phyloP scores from a whole-genome alignment of 2,888 invertebrate species.

The Luffia ferchaultella region DNA sequence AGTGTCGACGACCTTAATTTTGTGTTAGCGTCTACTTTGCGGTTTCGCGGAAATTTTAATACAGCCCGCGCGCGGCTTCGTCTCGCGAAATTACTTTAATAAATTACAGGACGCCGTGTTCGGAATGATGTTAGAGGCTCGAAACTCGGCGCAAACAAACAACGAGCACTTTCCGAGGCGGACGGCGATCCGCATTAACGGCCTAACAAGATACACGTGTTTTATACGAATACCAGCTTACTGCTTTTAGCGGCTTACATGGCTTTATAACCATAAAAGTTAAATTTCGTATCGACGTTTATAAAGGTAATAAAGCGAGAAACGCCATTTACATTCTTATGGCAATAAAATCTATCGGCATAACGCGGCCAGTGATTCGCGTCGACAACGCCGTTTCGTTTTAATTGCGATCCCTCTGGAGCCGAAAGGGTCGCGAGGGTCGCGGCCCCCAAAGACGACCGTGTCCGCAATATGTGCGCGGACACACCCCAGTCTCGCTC shows the following conservation, averaged over 20 bases:
- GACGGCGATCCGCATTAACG: too few species aligned
- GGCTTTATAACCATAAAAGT: background rate
- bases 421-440: slow-evolving; percentile 24
- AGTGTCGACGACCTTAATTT: slow-evolving; percentile 64
- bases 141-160: background rate
- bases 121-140: background rate
- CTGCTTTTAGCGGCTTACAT: background rate
- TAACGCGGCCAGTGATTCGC: slow-evolving; percentile 19
- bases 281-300: background rate
- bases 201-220: too few species aligned
- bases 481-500: slow-evolving; percentile 37
- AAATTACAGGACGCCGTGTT: slow-evolving; percentile 32
- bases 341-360: slow-evolving; percentile 22
- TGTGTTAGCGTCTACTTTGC: slow-evolving; percentile 63
- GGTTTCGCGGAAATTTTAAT: slow-evolving; percentile 59
- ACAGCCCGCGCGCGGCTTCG: slow-evolving; percentile 46
- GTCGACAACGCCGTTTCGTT: slow-evolving; percentile 40
- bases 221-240: background rate
- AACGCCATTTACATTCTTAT: slow-evolving; percentile 17
- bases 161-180: background rate
- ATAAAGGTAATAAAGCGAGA: slow-evolving; percentile 1
- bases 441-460: slow-evolving; percentile 12
- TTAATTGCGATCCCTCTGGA: slow-evolving; percentile 42
- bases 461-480: slow-evolving; percentile 41
- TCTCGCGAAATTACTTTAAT: slow-evolving; percentile 57